Evolutionary conservation across 2,797 vertebrate genomes (phyloP), one percentile per base, ranked within the genome.

Genomic region (Garrulus glandarius): DNA sequence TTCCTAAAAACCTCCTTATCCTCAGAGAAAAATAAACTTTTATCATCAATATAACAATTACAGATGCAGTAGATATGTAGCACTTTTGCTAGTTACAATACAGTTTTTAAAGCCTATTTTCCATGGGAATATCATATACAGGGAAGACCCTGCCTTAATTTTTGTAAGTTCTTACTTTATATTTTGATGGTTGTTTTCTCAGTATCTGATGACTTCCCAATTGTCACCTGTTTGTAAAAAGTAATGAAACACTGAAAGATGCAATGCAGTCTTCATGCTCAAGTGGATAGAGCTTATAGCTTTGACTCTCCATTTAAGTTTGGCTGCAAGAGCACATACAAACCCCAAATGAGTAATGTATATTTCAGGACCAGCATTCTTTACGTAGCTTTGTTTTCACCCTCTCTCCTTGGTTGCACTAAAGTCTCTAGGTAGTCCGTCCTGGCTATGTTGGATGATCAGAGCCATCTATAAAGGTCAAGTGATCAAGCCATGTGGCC

Each of bases 401-500:
- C 27, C 5, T 75, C 12, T 24, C 21, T 81, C 34, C 36, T 47
- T 52, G 5, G 5, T 32, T 65, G 18, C 47, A 67, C 9, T 67
- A 23, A 32, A 10, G 13, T 30, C 57, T 59, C 4, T 50, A 85
- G 82, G n/a, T 37, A 57, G 47, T 29, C 89, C 37, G 23, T 55
- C 6, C 83, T 68, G 59, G 20, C 7, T 68, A 14, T 27, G 68
- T 77, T 47, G 43, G 46, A 36, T 84, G n/a, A 69, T 70, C 56
- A 72, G 43, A 92, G 7, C 20, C 43, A 47, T 52, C 9, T 76
- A 69, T 37, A 52, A 52, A 78, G 89, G 50, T 44, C 2, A 16
- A 85, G 37, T 36, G 56, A 92, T 95, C 82, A 68, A 77, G 44
- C 13, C 93, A 64, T 89, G 89, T 96, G 89, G 84, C 82, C 87